Percentiles rank a stretch among this genome's conserved stretches.
Conservation (phyloP, 2,797 vertebrate genomes). For the Neopelma chrysocephalum region DNA sequence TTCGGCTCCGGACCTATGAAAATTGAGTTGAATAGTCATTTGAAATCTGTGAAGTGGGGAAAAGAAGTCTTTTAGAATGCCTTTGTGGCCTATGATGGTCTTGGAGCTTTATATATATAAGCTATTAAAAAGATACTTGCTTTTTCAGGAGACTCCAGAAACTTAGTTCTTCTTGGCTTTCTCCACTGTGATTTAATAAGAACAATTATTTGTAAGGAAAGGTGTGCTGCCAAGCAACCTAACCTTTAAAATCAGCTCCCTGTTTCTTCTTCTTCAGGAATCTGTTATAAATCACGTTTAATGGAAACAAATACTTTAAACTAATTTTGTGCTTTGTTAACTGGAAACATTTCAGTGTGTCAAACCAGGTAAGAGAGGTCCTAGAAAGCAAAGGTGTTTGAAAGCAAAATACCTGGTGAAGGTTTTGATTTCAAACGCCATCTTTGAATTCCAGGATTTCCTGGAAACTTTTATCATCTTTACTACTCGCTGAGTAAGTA, state of each 20-base stretch:
- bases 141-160: neutral
- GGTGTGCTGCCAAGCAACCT: neutral
- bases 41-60: neutral
- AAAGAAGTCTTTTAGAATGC: neutral
- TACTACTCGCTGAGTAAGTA: neutral
- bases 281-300: neutral
- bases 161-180: neutral
- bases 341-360: neutral
- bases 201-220: neutral
- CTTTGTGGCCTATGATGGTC: neutral
- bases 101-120: neutral
- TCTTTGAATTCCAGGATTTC: neutral
- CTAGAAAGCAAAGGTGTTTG: neutral
- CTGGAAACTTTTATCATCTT: neutral
- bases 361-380: neutral
- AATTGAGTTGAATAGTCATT: neutral
- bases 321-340: neutral
- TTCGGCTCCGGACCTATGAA: neutral
- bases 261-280: neutral
- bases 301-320: neutral
- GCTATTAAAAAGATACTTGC: neutral
- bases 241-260: neutral
- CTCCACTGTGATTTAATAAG: neutral
- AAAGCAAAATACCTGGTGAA: neutral
- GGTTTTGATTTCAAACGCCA: neutral